Conservation (phyloP, 2,113 vertebrate species). For the Pantherophis guttatus region DNA sequence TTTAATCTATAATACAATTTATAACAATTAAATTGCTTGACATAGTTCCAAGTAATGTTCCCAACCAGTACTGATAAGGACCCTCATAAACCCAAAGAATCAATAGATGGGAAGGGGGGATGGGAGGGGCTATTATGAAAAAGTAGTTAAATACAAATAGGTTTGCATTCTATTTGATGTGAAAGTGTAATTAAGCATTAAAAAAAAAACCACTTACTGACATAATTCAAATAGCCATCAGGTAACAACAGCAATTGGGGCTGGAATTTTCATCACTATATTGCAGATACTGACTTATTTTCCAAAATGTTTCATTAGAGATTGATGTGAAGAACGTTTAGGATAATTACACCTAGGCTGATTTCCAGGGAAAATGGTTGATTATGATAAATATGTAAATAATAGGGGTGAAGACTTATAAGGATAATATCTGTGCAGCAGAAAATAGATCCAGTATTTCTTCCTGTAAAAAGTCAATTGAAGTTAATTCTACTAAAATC, state of each 20-base stretch:
- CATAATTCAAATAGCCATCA: neutral
- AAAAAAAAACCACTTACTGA: neutral
- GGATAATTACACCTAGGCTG: neutral
- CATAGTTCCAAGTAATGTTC: too few species aligned
- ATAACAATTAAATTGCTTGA: neutral
- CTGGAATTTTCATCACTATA: neutral
- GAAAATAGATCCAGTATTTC: neutral
- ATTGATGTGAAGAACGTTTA: neutral
- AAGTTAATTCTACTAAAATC: neutral
- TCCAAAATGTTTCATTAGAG: neutral
- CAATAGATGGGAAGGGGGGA: too few species aligned
- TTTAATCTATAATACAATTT: neutral
- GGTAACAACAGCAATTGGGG: neutral
- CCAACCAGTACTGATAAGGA: too few species aligned
- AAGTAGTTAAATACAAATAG: neutral
- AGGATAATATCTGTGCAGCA: neutral
- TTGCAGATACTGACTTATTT: neutral
- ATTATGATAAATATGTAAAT: neutral
- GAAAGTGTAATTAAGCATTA: neutral
- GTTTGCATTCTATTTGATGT: neutral
- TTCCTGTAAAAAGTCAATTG: neutral
- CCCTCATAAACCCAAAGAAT: too few species aligned
- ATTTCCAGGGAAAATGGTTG: neutral
- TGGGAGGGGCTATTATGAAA: neutral
- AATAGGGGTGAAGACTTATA: neutral